Base-by-base conservation (phyloP, 2,888 invertebrate species). In the Notodonta dromedarius region DNA sequence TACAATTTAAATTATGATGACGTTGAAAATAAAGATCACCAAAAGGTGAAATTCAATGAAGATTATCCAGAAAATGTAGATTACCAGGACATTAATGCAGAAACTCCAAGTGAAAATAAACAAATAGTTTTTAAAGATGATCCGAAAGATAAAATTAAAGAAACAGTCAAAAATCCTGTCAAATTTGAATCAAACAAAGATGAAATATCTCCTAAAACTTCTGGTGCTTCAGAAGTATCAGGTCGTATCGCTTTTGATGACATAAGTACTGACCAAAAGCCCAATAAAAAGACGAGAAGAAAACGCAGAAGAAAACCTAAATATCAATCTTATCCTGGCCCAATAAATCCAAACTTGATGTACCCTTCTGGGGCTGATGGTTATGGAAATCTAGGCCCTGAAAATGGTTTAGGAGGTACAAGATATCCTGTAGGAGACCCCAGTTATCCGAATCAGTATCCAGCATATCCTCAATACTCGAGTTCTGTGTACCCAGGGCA, bases 231-330 rank as follows among this genome's bases (percentile, higher is more conserved):
- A 14, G 53, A 35, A 24, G 11, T 51, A 35, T 35, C 53, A 35
- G 39, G 54, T 7, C 54, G 54, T 8, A 9, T 54, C 5, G 14
- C 35, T n/a, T 69, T 70, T 63, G 76, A 82, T 58, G 74, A 81
- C 39, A 77, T 77, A 57, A 70, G 55, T 54, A 65, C 71, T 40
- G 69, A 71, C 39, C 61, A 52, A 42, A 71, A 71, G 44, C 59
- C 62, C 13, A 50, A 57, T 0, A 73, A 77, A 56, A 80, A 81
- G 50, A 84, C 77, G 56, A 87, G 76, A 56, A 56, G 56, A 32
- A 73, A 63, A 63, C 79, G 80, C 50, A 79, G 77, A 53, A 79
- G 82, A 46, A 81, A 84, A 5, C 80, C 78, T 2, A 79, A 74
- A 42, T 71, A 73, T 63, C 76, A 71, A 58, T 54, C 7, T 5